phyloP scores from a whole-genome alignment of 2,113 vertebrate genomes.

The Psilopsiagon aymara region DNA sequence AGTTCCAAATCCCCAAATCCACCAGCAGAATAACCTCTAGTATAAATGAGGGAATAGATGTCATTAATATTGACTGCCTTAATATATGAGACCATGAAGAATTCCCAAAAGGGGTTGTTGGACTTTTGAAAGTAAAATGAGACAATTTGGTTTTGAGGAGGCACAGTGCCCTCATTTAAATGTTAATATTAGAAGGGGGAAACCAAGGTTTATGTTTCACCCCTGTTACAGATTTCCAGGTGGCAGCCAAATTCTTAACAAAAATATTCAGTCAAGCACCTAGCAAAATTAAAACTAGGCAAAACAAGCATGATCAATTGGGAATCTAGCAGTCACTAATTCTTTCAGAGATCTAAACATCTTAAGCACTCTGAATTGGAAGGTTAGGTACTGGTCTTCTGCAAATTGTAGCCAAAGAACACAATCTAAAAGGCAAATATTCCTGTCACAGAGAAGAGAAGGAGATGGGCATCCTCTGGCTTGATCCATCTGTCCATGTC shows the following conservation, averaged over 20 bases:
- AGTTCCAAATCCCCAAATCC: neutral
- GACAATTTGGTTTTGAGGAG: neutral
- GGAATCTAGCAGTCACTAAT: neutral
- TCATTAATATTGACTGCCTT: neutral
- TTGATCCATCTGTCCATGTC: neutral
- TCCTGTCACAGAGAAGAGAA: neutral
- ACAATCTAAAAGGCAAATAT: neutral
- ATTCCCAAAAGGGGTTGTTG: neutral
- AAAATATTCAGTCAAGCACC: neutral
- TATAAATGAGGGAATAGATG: neutral
- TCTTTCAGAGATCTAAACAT: neutral
- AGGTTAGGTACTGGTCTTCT: neutral
- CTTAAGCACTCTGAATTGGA: neutral
- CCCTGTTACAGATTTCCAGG: neutral
- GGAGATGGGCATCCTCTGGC: rapidly evolving
- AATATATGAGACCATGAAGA: neutral
- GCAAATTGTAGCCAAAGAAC: neutral
- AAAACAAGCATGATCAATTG: neutral
- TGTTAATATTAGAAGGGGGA: neutral
- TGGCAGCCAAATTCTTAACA: neutral
- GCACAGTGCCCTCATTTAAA: neutral
- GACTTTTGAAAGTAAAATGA: neutral
- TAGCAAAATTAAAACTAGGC: neutral
- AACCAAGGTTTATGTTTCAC: neutral
- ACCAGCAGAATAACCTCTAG: neutral